phyloP scores from a whole-genome alignment of 2,113 vertebrate species.

The Synchiropus splendidus region DNA sequence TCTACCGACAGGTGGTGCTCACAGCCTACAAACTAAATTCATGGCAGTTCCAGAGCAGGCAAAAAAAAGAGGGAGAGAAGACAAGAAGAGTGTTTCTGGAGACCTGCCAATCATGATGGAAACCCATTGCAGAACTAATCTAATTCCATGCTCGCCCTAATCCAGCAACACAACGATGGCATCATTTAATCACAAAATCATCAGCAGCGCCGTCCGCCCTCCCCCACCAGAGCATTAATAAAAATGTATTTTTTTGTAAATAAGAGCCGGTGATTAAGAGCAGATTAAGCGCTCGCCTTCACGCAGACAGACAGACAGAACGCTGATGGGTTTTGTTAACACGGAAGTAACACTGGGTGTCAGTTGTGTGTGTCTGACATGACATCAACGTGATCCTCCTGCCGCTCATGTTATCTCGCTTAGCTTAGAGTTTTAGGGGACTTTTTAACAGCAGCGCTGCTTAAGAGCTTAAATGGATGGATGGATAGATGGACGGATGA shows the following conservation, averaged over 20 bases:
- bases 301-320: constrained; percentile 48
- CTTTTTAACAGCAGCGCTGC: constrained; percentile 60
- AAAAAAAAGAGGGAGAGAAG: not conserved
- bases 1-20: constrained; percentile 56
- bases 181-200: constrained; percentile 71
- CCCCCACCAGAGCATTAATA: constrained; percentile 45
- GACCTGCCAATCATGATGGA: constrained; percentile 65
- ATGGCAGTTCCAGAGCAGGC: not conserved
- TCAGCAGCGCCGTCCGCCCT: constrained; percentile 38
- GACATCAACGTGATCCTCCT: constrained; percentile 63
- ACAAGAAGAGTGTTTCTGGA: constrained; percentile 39
- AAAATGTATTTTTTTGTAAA: constrained; percentile 54
- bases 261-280: constrained; percentile 66
- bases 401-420: constrained; percentile 62
- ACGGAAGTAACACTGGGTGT: constrained; percentile 56
- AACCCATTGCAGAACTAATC: constrained; percentile 69
- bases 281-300: constrained; percentile 58
- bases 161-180: constrained; percentile 65
- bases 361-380: constrained; percentile 60
- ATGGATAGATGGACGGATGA: constrained; percentile 52
- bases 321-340: constrained; percentile 68
- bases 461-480: constrained; percentile 67
- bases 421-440: constrained; percentile 65
- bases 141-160: constrained; percentile 68
- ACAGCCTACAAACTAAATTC: constrained; percentile 27